phyloP scores from a whole-genome alignment of 2,888 invertebrate species.

The Didymodactylos carnosus region DNA sequence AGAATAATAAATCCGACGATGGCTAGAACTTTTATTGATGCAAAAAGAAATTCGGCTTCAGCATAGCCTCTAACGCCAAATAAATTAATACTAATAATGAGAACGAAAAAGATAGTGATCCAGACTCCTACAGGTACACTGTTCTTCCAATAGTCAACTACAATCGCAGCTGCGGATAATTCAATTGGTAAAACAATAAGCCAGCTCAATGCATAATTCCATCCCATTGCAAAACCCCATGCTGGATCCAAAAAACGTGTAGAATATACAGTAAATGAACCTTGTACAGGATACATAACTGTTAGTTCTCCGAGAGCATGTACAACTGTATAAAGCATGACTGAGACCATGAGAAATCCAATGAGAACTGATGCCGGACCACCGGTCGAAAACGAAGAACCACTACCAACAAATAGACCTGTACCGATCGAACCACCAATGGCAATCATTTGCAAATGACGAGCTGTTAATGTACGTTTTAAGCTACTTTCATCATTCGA shows the following conservation, averaged over 20 bases:
- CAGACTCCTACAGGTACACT: neutral
- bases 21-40: neutral
- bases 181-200: neutral
- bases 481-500: neutral
- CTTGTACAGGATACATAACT: neutral
- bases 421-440: constrained; percentile 5
- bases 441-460: constrained; percentile 8
- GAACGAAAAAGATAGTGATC: neutral
- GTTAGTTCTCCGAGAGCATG: constrained; percentile 3
- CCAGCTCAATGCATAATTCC: constrained; percentile 1
- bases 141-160: neutral
- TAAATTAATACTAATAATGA: neutral
- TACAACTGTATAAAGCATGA: constrained; percentile 4
- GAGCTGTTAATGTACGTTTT: neutral
- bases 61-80: constrained; percentile 2
- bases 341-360: neutral
- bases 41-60: neutral
- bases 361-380: neutral
- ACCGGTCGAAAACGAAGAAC: neutral
- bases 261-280: neutral
- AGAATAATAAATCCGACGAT: constrained; percentile 2
- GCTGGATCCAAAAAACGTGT: constrained; percentile 4
- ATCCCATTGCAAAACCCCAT: constrained; percentile 8
- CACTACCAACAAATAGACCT: constrained; percentile 1
- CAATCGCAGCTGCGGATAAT: neutral